Percentiles rank a stretch among this genome's conserved stretches.
These are phyloP conservation scores for Nasonovia ribisnigri DNA, from an alignment of 2,888 invertebrate genomes.

Conservation along the genomic window DNA sequence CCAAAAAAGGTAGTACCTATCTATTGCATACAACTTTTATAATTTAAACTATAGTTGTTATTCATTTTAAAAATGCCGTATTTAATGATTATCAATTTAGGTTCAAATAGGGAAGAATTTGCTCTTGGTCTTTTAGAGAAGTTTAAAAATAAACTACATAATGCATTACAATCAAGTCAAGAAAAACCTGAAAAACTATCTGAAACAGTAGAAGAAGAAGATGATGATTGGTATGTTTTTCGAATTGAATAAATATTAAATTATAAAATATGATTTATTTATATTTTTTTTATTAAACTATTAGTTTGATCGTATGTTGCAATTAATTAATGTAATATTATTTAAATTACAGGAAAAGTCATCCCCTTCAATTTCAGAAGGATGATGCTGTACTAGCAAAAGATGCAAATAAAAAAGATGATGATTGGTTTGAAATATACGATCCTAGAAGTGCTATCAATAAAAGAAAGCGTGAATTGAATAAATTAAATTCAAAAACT, in stretches of 20 bases:
- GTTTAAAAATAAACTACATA: constrained; percentile 84
- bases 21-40: neutral
- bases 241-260: neutral
- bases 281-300: neutral
- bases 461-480: constrained; percentile 84
- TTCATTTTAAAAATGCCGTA: neutral
- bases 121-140: constrained; percentile 85
- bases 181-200: constrained; percentile 70
- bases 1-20: constrained; percentile 75
- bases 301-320: constrained; percentile 65
- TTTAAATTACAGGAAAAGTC: constrained; percentile 75
- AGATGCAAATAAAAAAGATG: constrained; percentile 92
- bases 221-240: constrained; percentile 67
- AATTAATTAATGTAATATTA: constrained; percentile 69
- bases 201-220: constrained; percentile 70
- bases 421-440: constrained; percentile 96
- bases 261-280: neutral
- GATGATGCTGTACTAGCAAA: constrained; percentile 82
- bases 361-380: constrained; percentile 78
- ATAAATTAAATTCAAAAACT: constrained; percentile 65
- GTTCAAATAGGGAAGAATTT: constrained; percentile 77
- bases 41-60: neutral
- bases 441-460: constrained; percentile 96
- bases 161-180: constrained; percentile 76
- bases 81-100: constrained; percentile 59